These are phyloP conservation scores for Protodeltote pygarga DNA, from an alignment of 2,888 invertebrate species.

Conservation along the genomic window DNA sequence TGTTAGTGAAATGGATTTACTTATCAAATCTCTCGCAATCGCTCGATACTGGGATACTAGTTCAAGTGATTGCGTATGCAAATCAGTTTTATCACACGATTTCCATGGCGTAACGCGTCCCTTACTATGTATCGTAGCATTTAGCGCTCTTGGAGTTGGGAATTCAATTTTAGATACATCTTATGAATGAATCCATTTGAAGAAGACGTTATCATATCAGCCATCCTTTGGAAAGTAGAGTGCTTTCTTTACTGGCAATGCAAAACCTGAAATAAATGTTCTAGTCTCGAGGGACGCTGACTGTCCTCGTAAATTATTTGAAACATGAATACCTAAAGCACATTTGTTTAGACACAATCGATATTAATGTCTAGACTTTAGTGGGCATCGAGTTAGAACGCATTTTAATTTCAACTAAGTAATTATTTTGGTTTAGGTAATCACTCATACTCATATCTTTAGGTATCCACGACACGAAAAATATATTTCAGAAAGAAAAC, in stretches of 20 bases:
- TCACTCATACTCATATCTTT: no score
- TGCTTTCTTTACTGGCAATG: conserved; percentile 8
- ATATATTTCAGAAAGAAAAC: no score
- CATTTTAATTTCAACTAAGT: conserved; percentile 1
- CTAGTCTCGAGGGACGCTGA: conserved; percentile 9
- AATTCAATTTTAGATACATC: conserved; percentile 25
- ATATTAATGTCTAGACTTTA: conserved; percentile 5
- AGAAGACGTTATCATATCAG: conserved; percentile 32
- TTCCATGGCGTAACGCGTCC: background rate
- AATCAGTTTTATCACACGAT: conserved; percentile 4
- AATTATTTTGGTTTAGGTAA: no score
- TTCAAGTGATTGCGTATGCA: conserved; percentile 1
- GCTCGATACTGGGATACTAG: conserved; percentile 8
- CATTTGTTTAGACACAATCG: conserved; percentile 1
- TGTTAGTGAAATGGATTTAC: conserved; percentile 11
- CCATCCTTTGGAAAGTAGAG: conserved; percentile 18
- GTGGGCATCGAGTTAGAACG: background rate
- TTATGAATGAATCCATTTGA: conserved; percentile 5
- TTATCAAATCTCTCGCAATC: conserved; percentile 10
- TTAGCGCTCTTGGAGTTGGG: background rate
- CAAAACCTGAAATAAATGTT: conserved; percentile 14
- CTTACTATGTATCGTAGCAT: background rate
- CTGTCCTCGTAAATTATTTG: conserved; percentile 12
- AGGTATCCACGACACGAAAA: no score
- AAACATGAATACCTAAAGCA: conserved; percentile 2